Percentiles rank a stretch among this genome's conserved stretches.
These are phyloP conservation scores for Dendroctonus ponderosae DNA, from an alignment of 1,140 invertebrate species.

Conservation along the genomic window DNA sequence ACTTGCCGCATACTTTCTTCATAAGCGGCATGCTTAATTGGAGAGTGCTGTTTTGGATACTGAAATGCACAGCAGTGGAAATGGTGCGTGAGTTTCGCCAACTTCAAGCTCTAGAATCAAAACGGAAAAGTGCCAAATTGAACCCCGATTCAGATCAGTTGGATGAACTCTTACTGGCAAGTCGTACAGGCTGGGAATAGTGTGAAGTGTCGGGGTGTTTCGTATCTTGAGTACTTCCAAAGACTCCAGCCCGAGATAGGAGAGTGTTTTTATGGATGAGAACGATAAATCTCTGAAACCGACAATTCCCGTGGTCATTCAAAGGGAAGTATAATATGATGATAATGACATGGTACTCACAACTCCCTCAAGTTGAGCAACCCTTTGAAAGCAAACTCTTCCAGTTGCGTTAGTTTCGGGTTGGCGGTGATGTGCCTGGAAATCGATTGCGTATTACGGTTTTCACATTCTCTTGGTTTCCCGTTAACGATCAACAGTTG, in stretches of 20 bases:
- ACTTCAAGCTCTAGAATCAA: conserved; percentile 46
- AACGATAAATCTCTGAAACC: conserved; percentile 68
- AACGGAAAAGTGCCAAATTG: neutral
- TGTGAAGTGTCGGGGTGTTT: conserved; percentile 69
- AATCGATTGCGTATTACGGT: conserved; percentile 23
- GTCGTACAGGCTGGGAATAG: conserved; percentile 80
- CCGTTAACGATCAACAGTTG: neutral
- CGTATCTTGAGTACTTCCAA: conserved; percentile 70
- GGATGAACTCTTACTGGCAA: conserved; percentile 60
- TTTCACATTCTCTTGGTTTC: neutral
- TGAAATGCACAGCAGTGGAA: conserved; percentile 90
- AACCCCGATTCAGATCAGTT: neutral
- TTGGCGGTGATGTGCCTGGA: conserved; percentile 70
- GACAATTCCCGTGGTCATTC: neutral
- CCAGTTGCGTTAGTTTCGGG: conserved; percentile 57
- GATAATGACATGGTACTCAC: conserved; percentile 54
- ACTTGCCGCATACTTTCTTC: conserved; percentile 45
- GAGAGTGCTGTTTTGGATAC: conserved; percentile 76
- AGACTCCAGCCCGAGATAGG: conserved; percentile 68
- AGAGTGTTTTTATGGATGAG: conserved; percentile 71
- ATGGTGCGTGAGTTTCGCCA: conserved; percentile 73
- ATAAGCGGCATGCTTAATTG: conserved; percentile 60
- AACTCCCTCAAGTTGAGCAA: conserved; percentile 60
- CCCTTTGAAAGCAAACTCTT: conserved; percentile 65
- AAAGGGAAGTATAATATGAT: too few relatives aligned